These are phyloP conservation scores for Scortum barcoo DNA, from an alignment of 2,113 vertebrate species.

Conservation along the genomic window DNA sequence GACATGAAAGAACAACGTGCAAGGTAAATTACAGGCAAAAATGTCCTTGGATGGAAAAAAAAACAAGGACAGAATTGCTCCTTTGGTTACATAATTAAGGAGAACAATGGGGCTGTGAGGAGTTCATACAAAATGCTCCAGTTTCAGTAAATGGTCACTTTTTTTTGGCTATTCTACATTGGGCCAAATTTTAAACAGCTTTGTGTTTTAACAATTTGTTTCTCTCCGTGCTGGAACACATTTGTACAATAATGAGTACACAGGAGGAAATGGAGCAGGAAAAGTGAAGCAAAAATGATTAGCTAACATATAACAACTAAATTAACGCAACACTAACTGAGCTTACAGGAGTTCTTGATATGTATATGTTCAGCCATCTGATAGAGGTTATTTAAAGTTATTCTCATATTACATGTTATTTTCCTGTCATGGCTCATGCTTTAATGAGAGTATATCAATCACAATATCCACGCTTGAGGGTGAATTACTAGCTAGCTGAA, in stretches of 20 bases:
- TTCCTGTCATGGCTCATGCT: constrained; percentile 31
- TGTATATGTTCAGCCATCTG: constrained; percentile 12
- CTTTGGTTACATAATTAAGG: constrained; percentile 13
- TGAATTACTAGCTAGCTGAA: not conserved
- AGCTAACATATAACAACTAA: not conserved
- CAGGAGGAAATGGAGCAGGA: constrained; percentile 10
- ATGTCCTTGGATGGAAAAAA: constrained; percentile 35
- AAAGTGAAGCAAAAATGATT: not conserved
- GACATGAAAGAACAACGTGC: constrained; percentile 17
- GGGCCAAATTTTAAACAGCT: constrained; percentile 38
- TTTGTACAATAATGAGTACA: constrained; percentile 2
- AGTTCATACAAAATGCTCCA: constrained; percentile 38
- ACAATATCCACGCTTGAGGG: not conserved
- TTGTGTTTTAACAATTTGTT: not conserved
- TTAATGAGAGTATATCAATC: constrained; percentile 16
- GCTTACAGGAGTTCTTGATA: constrained; percentile 8
- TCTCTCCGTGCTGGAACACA: constrained; percentile 18
- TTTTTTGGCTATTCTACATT: constrained; percentile 34
- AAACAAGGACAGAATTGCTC: constrained; percentile 14
- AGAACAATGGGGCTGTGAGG: constrained; percentile 55
- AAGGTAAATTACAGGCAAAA: constrained; percentile 43
- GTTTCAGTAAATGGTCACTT: constrained; percentile 58
- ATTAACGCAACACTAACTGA: not conserved
- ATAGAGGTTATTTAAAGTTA: constrained; percentile 19
- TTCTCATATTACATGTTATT: constrained; percentile 25